Base-by-base conservation (phyloP, 2,888 invertebrate genomes). In the Polia nebulosa region DNA sequence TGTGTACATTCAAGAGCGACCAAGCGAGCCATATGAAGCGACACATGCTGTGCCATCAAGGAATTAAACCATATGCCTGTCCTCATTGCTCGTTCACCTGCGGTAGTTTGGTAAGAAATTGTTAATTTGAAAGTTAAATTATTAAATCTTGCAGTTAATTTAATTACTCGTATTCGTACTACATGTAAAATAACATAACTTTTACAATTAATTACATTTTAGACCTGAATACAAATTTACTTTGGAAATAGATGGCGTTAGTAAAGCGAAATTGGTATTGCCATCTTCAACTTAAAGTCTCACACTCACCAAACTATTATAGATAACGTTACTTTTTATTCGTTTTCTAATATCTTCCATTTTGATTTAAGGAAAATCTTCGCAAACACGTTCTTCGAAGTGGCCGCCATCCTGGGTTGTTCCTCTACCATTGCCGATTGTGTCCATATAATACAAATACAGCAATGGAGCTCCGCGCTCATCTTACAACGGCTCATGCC, bases 331-430 rank as follows among this genome's bases (percentile, higher is more conserved):
- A 7, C 8, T 44, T 17, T 27, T 27, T 17, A 1, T 36, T 36
- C 11, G 0, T 47, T 39, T 49, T 39, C 13, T 39, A 3, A 25
- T 20, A 47, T 39, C 11, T 15, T 70, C 3, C 5, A 22, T 29
- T 13, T 53, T 57, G 13, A 9, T 55, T 61, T 44, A 91, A 98
- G 97, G 99, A 98, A 90, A 99, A 99, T 90, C 96, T 99, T 15
- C 96, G 99, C 6, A 98, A 99, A 87, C 99, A 99, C 92, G 97
- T 98, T 2, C 93, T 98, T 0, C 97, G 97, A 41, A 98, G 98
- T 13, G 97, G 96, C 64, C 97, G 97, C 60, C 99, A 99, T 93
- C 96, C 96, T 0, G 98, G 98, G 1, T 96, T 97, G 86, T 97
- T 94, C 69, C 96, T 99, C 49, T 99, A 99, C 92, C 97, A 97